These are phyloP conservation scores for Poeciliopsis retropinna DNA, from an alignment of 2,113 vertebrate genomes.

Conservation along the genomic window DNA sequence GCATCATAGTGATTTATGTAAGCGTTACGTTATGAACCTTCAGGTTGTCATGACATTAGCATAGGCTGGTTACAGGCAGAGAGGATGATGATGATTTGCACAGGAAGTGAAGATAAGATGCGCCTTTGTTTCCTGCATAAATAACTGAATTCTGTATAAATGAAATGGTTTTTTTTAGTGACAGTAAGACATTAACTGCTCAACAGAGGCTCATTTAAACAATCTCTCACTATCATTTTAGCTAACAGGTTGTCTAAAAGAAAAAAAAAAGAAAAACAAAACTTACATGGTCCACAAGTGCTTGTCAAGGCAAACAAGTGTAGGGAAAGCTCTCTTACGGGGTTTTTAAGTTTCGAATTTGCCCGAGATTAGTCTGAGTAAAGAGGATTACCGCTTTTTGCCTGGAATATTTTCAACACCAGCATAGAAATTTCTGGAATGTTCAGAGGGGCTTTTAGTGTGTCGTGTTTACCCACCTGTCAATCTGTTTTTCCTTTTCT, in stretches of 20 bases:
- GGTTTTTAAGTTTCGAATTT: constrained; percentile 67
- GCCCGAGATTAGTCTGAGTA: constrained; percentile 64
- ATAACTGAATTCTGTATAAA: too few species aligned
- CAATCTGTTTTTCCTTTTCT: constrained; percentile 62
- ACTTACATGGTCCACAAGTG: constrained; percentile 12
- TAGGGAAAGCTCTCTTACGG: constrained; percentile 42
- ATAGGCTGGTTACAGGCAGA: background rate
- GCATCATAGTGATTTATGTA: background rate
- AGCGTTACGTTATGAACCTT: background rate
- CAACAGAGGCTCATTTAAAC: too few species aligned
- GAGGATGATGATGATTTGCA: background rate
- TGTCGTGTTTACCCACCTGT: constrained; percentile 78
- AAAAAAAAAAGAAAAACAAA: background rate
- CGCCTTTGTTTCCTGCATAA: too few species aligned
- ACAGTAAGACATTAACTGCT: too few species aligned
- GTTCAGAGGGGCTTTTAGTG: constrained; percentile 67
- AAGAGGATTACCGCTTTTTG: constrained; percentile 72
- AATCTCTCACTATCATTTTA: background rate
- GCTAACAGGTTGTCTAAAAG: background rate
- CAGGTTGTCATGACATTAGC: background rate
- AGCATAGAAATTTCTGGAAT: constrained; percentile 76
- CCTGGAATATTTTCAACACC: constrained; percentile 68
- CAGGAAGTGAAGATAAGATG: background rate
- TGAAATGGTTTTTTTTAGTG: too few species aligned
- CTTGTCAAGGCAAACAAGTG: constrained; percentile 5